These are phyloP conservation scores for Odobenus rosmarus DNA, from an alignment of 2,113 vertebrate genomes.

Conservation along the genomic window DNA sequence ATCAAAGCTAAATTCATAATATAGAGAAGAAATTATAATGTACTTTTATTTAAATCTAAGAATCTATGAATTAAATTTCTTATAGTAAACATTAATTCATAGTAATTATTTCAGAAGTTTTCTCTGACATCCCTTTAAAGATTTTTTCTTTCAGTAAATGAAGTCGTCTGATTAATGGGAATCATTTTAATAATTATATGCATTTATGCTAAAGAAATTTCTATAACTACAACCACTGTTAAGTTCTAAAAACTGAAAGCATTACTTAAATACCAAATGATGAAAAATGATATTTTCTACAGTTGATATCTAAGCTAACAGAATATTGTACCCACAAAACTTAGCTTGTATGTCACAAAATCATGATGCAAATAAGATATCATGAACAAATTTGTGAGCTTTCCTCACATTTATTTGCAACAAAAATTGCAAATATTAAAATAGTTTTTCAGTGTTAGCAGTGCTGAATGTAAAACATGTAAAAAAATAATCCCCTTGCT, in stretches of 20 bases:
- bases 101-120: constrained; percentile 17
- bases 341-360: constrained; percentile 13
- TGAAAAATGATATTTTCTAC: constrained; percentile 31
- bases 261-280: constrained; percentile 29
- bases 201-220: constrained; percentile 19
- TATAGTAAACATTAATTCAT: constrained; percentile 9
- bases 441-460: neutral
- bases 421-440: constrained; percentile 16
- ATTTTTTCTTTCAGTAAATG: constrained; percentile 40
- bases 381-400: neutral
- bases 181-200: neutral
- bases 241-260: neutral
- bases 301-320: constrained; percentile 13
- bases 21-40: neutral
- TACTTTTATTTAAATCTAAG: constrained; percentile 18
- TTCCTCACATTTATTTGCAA: constrained; percentile 40
- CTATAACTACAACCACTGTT: neutral
- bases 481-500: constrained; percentile 19
- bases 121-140: neutral
- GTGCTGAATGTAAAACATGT: constrained; percentile 12
- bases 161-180: neutral
- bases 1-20: constrained; percentile 37
- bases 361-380: neutral
- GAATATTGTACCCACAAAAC: constrained; percentile 2
- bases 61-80: constrained; percentile 35